Evolutionary conservation across 2,888 invertebrate genomes (phyloP), one percentile per base, ranked within the genome.

Genomic region (Noctua fimbriata): DNA sequence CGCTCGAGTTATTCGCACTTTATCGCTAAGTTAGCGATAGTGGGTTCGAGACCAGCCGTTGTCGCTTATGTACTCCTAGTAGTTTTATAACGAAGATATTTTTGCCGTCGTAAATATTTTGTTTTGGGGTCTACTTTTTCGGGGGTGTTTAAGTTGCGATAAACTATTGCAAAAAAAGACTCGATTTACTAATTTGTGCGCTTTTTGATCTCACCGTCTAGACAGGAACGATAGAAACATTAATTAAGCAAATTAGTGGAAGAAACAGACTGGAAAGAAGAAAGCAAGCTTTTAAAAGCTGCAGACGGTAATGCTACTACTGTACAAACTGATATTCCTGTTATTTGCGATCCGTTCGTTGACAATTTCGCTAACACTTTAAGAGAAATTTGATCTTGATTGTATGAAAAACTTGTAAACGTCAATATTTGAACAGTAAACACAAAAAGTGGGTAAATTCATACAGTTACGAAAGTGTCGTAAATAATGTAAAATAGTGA

Each of bases 1-100:
- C 69, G 87, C 83, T 78, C 81, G 86, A 92, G 92, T 91, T 92
- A 89, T 89, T 92, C 89, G 87, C 91, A 90, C 90, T 92, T 90
- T 91, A 91, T 91, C 91, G 88, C 85, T 79, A 90, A 91, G 72
- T 91, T 89, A 75, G 86, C 83, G 89, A 89, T 90, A 89, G 90
- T 89, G 84, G 88, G 85, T 72, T 82, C 77, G 76, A 76, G 81
- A 89, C 83, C 83, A 91, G 83, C 87, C 86, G 89, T 76, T 81
- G 81, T 86, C 89, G 84, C 78, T 88, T 90, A 90, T 90, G 88
- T 87, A 84, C 78, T 84, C 88, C 90, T 90, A 69, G 88, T 91
- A 89, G 82, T 87, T 89, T 85, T 81, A 80, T 79, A 83, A 73
- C 60, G 76, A 86, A 79, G 66, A 75, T 69, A 82, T 84, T 78